These are phyloP conservation scores for Abramis brama DNA, from an alignment of 2,113 vertebrate genomes.

Conservation along the genomic window DNA sequence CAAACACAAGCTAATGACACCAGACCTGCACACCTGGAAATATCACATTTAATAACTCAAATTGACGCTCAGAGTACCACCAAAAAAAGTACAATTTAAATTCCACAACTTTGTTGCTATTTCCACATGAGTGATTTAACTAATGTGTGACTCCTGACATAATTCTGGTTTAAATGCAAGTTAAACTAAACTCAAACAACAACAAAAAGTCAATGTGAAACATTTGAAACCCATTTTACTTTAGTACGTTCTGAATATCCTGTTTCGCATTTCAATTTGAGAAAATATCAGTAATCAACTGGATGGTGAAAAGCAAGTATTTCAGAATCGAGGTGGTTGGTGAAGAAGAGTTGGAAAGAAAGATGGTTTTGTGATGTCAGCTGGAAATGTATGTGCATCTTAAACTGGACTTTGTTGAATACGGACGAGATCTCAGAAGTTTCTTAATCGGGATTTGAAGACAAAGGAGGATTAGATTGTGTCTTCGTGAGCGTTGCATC, in stretches of 20 bases:
- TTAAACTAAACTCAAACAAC: no score
- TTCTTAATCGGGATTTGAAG: background rate
- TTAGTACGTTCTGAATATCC: no score
- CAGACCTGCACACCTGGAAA: background rate
- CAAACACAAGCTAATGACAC: constrained; percentile 3
- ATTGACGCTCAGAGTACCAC: background rate
- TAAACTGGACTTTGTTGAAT: background rate
- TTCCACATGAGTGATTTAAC: background rate
- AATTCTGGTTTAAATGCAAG: background rate
- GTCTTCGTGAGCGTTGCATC: background rate
- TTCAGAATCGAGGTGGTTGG: no score
- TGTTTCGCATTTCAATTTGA: no score
- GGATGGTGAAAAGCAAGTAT: no score
- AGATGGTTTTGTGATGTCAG: background rate
- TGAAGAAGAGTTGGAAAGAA: no score
- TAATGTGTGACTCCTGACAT: background rate
- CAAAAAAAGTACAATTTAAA: background rate
- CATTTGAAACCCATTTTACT: no score
- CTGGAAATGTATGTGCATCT: background rate
- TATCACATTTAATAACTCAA: background rate
- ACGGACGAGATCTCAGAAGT: background rate
- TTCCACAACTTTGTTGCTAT: background rate
- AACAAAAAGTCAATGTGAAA: no score
- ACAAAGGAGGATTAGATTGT: background rate
- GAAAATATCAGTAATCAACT: no score